phyloP scores from a whole-genome alignment of 2,797 vertebrate genomes.

The Aplochiton taeniatus region DNA sequence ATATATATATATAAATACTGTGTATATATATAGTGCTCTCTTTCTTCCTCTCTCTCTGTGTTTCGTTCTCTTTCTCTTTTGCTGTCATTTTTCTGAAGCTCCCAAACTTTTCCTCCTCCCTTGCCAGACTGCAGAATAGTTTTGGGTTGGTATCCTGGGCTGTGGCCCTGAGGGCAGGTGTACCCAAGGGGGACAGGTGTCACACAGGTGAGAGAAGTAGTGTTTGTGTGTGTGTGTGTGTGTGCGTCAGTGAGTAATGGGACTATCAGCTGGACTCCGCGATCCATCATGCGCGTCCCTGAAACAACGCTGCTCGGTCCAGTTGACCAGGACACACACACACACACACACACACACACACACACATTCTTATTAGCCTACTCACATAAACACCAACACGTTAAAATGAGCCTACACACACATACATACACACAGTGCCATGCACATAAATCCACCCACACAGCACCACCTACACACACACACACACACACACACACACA shows the following conservation, averaged over 20 bases:
- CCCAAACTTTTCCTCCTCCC: too few species aligned
- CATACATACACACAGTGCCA: neutral
- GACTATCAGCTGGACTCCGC: constrained; percentile 90
- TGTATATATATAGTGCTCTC: neutral
- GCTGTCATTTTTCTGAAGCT: constrained; percentile 47
- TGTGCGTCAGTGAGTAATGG: constrained; percentile 97
- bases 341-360: constrained; percentile 29
- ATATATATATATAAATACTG: neutral
- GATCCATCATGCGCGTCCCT: constrained; percentile 91
- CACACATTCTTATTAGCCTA: neutral
- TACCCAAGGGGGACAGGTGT: constrained; percentile 84
- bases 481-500: neutral
- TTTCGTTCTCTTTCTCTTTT: constrained; percentile 8
- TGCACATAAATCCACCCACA: constrained; percentile 6
- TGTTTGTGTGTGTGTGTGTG: constrained; percentile 52
- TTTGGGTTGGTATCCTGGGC: constrained; percentile 73
- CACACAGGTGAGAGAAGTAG: constrained; percentile 83
- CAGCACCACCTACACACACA: constrained; percentile 13
- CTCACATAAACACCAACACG: neutral
- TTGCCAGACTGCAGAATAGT: constrained; percentile 75
- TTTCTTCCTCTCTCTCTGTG: constrained; percentile 18
- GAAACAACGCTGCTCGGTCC: constrained; percentile 68
- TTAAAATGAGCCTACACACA: neutral
- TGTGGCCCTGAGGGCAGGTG: constrained; percentile 76
- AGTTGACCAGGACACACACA: constrained; percentile 74